Evolutionary conservation across 2,113 vertebrate genomes (phyloP).

Genomic region (Syrrhaptes paradoxus): DNA sequence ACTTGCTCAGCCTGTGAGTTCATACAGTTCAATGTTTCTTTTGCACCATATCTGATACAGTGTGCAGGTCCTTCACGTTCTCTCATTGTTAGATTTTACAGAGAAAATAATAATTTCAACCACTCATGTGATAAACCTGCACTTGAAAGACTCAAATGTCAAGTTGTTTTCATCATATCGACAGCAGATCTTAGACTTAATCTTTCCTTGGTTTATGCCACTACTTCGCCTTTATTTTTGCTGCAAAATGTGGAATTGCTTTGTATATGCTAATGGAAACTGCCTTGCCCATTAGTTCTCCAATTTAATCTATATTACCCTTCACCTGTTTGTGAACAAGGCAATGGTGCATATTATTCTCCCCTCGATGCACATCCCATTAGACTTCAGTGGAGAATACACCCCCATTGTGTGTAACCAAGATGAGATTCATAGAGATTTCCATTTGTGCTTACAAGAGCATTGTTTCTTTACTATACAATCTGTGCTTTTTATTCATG

Average conservation of each 20-base stretch:
- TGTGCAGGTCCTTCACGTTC: slow-evolving; percentile 6
- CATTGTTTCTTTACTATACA: slow-evolving; percentile 27
- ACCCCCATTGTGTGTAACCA: slow-evolving; percentile 40
- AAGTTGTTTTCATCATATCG: slow-evolving; percentile 76
- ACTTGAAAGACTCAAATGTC: slow-evolving; percentile 76
- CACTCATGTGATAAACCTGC: slow-evolving; percentile 68
- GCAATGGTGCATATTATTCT: slow-evolving; percentile 50
- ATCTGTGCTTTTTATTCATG: slow-evolving; percentile 50
- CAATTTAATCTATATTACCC: slow-evolving; percentile 56
- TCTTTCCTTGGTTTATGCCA: slow-evolving; percentile 57
- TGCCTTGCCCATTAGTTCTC: slow-evolving; percentile 59
- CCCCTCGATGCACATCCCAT: slow-evolving; percentile 57
- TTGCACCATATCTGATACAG: not conserved
- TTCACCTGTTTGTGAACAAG: slow-evolving; percentile 65
- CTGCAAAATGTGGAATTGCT: slow-evolving; percentile 59
- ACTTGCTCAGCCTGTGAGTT: too few relatives aligned
- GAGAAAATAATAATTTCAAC: slow-evolving; percentile 66
- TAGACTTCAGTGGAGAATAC: slow-evolving; percentile 57
- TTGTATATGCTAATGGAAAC: slow-evolving; percentile 52
- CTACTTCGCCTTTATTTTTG: slow-evolving; percentile 41
- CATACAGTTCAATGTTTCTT: not conserved
- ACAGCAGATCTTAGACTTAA: slow-evolving; percentile 68
- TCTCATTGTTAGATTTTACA: slow-evolving; percentile 52
- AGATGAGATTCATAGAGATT: slow-evolving; percentile 54
- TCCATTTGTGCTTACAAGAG: slow-evolving; percentile 63